These are phyloP conservation scores for Gymnothorax javanicus DNA, from an alignment of 2,797 vertebrate species.

Conservation along the genomic window DNA sequence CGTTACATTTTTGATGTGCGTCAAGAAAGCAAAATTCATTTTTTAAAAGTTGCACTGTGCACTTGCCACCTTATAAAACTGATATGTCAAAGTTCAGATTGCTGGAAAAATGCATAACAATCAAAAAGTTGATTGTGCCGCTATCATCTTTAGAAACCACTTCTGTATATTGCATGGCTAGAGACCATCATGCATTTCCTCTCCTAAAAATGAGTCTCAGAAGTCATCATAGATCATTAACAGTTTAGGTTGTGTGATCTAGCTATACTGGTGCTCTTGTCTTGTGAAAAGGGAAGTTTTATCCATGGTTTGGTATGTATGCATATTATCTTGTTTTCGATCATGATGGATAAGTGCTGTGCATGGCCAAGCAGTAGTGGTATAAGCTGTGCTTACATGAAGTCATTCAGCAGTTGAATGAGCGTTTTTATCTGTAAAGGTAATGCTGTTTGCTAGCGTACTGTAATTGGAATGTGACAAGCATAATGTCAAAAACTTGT, in stretches of 20 bases:
- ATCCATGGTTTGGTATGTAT: not conserved
- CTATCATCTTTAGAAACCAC: not conserved
- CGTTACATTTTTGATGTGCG: not conserved
- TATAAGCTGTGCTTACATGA: not conserved
- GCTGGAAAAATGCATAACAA: no score
- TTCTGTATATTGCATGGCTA: not conserved
- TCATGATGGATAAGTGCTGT: not conserved
- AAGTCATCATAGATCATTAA: not conserved
- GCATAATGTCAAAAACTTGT: not conserved
- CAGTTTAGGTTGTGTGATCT: not conserved
- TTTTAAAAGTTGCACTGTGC: not conserved
- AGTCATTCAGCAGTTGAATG: not conserved
- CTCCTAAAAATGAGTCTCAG: not conserved
- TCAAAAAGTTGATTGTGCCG: no score
- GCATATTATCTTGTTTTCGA: not conserved
- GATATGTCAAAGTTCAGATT: not conserved
- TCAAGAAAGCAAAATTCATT: not conserved
- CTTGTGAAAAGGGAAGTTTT: not conserved
- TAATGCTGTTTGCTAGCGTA: not conserved
- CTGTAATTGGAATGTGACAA: no score
- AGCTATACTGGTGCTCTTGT: not conserved
- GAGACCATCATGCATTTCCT: not conserved
- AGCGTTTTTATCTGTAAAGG: not conserved
- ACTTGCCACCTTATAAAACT: not conserved
- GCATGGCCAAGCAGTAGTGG: not conserved